Percentiles rank a stretch among this genome's conserved stretches.
phyloP scores from a whole-genome alignment of 2,888 invertebrate genomes.

The Drosophila hamatofila region DNA sequence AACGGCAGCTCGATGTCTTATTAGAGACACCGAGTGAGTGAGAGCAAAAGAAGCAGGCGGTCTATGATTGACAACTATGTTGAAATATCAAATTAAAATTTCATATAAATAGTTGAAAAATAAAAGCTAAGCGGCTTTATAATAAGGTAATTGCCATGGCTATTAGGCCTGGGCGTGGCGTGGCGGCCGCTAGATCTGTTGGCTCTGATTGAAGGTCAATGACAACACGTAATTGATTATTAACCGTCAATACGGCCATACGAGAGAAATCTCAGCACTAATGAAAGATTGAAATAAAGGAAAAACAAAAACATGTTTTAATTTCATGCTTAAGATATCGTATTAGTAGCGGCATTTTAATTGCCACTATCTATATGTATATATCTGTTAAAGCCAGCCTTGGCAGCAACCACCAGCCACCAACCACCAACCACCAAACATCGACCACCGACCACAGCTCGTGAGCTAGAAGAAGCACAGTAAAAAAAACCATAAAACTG shows the following conservation, averaged over 20 bases:
- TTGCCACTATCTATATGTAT: slow-evolving; percentile 59
- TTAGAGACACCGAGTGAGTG: slow-evolving; percentile 32
- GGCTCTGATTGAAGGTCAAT: slow-evolving; percentile 75
- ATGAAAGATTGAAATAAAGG: slow-evolving; percentile 51
- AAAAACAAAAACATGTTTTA: slow-evolving; percentile 73
- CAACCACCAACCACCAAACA: slow-evolving; percentile 27
- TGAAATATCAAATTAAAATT: slow-evolving; percentile 81
- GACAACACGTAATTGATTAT: slow-evolving; percentile 80
- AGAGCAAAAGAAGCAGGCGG: slow-evolving; percentile 37
- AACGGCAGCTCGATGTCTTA: slow-evolving; percentile 56
- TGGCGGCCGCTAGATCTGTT: slow-evolving; percentile 59
- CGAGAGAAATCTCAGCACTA: slow-evolving; percentile 24
- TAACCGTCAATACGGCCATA: slow-evolving; percentile 52
- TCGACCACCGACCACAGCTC: slow-evolving; percentile 15
- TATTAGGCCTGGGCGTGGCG: slow-evolving; percentile 78
- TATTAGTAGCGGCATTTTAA: slow-evolving; percentile 72
- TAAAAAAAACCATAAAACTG: slow-evolving; percentile 29
- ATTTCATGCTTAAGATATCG: slow-evolving; percentile 78
- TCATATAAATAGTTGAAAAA: slow-evolving; percentile 71
- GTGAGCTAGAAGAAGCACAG: slow-evolving; percentile 59
- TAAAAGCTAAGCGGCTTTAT: slow-evolving; percentile 74
- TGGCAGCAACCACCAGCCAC: slow-evolving; percentile 25
- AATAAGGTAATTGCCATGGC: slow-evolving; percentile 75
- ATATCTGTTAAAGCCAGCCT: slow-evolving; percentile 38
- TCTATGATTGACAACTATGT: slow-evolving; percentile 80